Evolutionary conservation across 2,113 vertebrate species (phyloP).

Genomic region (Melanostigma gelatinosum): DNA sequence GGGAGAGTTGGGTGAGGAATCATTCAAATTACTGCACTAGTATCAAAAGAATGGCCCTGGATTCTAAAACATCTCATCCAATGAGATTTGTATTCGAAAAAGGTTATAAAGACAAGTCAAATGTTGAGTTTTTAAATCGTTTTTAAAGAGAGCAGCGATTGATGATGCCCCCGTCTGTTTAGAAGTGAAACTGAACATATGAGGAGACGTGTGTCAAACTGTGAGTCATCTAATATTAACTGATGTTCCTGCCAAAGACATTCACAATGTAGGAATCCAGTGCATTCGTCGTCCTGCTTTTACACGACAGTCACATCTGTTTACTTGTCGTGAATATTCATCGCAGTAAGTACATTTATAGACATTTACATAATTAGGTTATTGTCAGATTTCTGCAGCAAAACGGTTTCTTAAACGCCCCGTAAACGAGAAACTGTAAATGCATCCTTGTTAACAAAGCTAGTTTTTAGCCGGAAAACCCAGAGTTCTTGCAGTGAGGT

Average conservation of each 20-base stretch:
- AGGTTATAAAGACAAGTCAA: too few relatives aligned
- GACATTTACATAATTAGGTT: constrained; percentile 4
- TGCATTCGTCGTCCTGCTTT: background rate
- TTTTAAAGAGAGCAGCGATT: background rate
- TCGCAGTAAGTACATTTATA: background rate
- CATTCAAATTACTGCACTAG: background rate
- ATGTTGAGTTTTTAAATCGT: constrained; percentile 5
- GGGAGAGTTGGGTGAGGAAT: background rate
- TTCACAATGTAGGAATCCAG: constrained; percentile 12
- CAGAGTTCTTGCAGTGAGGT: background rate
- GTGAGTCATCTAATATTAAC: constrained; percentile 7
- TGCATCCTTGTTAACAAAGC: background rate
- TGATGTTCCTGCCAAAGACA: constrained; percentile 19
- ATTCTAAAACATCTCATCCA: background rate
- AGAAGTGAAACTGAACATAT: background rate
- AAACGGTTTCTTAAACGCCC: background rate
- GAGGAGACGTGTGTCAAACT: constrained; percentile 17
- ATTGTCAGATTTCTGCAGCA: background rate
- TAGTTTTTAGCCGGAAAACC: background rate
- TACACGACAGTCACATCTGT: background rate
- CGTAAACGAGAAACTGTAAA: background rate
- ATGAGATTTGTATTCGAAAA: background rate
- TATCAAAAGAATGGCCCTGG: background rate
- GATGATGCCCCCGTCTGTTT: constrained; percentile 9
- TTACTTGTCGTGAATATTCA: constrained; percentile 11